Percentiles rank a stretch among this genome's conserved stretches.
phyloP scores from a whole-genome alignment of 2,113 vertebrate genomes.

The Pteruthius melanotis region DNA sequence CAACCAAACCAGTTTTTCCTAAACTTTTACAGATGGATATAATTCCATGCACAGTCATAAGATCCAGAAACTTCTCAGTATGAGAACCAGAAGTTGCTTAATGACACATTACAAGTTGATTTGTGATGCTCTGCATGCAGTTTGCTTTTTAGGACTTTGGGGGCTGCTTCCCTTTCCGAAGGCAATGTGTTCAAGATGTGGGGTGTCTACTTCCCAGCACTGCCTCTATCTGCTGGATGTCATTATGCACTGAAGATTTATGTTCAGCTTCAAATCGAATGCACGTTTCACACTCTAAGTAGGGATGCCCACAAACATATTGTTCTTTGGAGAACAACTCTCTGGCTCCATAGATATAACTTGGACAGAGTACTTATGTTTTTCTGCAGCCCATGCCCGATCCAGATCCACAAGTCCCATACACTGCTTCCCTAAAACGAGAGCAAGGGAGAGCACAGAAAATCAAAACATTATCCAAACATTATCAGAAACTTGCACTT shows the following conservation, averaged over 20 bases:
- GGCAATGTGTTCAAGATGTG: neutral
- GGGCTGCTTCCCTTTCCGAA: constrained; percentile 13
- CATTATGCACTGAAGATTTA: neutral
- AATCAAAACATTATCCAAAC: neutral
- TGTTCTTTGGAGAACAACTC: constrained; percentile 96
- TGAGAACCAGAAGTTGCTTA: constrained; percentile 16
- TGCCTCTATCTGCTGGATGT: constrained; percentile 3
- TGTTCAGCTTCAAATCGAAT: neutral
- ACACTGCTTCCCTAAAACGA: constrained; percentile 87
- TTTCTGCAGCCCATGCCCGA: constrained; percentile 87
- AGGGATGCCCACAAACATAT: constrained; percentile 87
- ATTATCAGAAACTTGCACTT: neutral
- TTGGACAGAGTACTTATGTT: constrained; percentile 79
- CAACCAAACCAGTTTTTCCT: neutral
- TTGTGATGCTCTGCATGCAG: constrained; percentile 1
- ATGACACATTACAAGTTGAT: neutral
- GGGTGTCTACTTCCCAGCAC: neutral
- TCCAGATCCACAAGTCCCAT: constrained; percentile 98
- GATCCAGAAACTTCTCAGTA: neutral
- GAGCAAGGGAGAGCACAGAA: neutral
- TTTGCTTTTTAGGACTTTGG: neutral
- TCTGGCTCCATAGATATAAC: constrained; percentile 95
- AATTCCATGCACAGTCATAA: neutral
- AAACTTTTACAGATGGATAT: neutral
- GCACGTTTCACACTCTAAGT: constrained; percentile 7